Evolutionary conservation across 2,113 vertebrate genomes (phyloP).

Genomic region (Sigmodon hispidus): DNA sequence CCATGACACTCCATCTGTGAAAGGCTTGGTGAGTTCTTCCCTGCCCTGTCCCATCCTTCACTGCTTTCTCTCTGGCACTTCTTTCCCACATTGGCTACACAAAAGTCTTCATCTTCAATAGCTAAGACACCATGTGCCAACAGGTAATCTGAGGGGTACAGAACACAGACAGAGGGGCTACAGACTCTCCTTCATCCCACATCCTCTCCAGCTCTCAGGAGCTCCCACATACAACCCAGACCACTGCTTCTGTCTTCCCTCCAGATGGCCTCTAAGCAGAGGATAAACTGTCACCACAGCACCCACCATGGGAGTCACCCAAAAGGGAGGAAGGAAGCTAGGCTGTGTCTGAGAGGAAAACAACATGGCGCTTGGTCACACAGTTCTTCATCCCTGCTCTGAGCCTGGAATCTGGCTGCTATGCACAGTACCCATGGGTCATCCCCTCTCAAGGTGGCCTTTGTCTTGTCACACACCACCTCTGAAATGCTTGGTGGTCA

Average conservation of each 20-base stretch:
- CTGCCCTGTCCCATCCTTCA: background rate
- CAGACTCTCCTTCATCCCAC: background rate
- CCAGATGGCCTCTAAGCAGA: background rate
- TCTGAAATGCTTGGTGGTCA: background rate
- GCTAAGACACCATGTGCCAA: too few species aligned
- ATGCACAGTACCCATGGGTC: background rate
- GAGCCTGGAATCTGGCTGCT: background rate
- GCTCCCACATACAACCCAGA: fast-evolving
- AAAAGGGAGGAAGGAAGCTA: background rate
- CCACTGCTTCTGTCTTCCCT: background rate
- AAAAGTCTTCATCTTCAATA: background rate
- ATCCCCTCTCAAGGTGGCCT: background rate
- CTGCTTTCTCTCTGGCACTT: background rate
- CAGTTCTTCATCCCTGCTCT: background rate
- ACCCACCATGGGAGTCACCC: background rate
- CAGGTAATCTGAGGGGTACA: background rate
- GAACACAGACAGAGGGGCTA: background rate
- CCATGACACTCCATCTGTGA: background rate
- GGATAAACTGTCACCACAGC: fast-evolving
- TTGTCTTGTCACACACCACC: background rate
- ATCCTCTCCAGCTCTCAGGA: background rate
- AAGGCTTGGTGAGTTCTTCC: background rate
- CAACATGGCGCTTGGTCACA: background rate
- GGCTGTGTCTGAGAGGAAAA: background rate
- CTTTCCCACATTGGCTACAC: background rate